A percentile compares a stretch with the other conserved stretches of the same genome.
Evolutionary conservation across 2,888 invertebrate genomes (phyloP).

Genomic region (Beris morrisii): DNA sequence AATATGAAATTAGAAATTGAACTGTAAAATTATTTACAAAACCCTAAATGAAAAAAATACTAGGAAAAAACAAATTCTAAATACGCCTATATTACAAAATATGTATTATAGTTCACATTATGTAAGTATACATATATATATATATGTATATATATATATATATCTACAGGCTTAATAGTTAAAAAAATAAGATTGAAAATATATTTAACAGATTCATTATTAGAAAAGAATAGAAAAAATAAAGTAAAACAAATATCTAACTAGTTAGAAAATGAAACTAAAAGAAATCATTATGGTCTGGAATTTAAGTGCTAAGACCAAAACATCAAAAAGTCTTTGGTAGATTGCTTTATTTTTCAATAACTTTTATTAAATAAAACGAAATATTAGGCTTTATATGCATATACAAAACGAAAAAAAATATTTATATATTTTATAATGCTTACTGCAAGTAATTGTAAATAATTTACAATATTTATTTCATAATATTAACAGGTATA

Average conservation of each 20-base stretch:
- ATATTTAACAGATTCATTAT: neutral
- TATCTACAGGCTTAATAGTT: neutral
- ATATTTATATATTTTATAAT: neutral
- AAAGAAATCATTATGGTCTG: neutral
- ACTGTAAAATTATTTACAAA: neutral
- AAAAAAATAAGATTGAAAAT: neutral
- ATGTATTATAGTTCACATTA: neutral
- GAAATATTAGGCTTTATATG: neutral
- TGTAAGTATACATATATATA: constrained; percentile 9
- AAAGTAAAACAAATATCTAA: no score
- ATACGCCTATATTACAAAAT: constrained; percentile 7
- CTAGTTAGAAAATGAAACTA: neutral
- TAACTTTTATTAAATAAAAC: neutral
- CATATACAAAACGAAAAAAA: neutral
- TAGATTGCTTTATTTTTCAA: constrained; percentile 34
- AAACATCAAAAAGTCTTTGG: constrained; percentile 33
- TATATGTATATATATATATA: neutral
- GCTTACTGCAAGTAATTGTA: no score
- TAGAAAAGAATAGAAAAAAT: no score
- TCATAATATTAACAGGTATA: no score
- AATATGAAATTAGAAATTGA: constrained; percentile 1
- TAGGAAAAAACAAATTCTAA: constrained; percentile 31
- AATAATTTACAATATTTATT: no score
- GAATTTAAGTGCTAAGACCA: constrained; percentile 2
- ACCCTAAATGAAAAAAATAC: neutral